Base-by-base conservation (phyloP, 2,113 vertebrate species). In the Anseranas semipalmata region DNA sequence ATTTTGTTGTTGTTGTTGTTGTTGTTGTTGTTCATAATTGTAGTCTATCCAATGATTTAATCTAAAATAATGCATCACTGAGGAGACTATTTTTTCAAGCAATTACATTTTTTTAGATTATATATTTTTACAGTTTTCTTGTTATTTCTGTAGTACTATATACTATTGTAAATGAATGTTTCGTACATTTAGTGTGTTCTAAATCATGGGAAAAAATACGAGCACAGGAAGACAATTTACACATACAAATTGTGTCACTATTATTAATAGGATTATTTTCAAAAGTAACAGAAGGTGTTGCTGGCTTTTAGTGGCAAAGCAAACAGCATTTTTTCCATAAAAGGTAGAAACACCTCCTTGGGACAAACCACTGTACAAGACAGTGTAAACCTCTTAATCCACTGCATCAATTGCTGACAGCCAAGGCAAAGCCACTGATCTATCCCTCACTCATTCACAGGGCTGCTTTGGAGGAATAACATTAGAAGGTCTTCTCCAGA, bases 311-410 rank as follows among this genome's bases (percentile, higher is more conserved):
- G 6, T 17, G 17, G 41, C 3, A 53, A 72, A 75, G 4, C 12
- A 27, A 52, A 52, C 6, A 25, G 50, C 25, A n/a, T 65, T 81
- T 87, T 90, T 7, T 10, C 12, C 6, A 22, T 12, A 33, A 62
- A 56, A 25, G 5, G 17, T 8, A 65, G 24, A 87, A 68, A 59
- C 2, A 10, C 24, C 2, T 2, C 0, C 15, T 43, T 53, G 10
- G 0, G 0, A 22, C n/a, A 63, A 59, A 39, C 15, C 9, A 43
- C 8, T 1, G 32, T 50, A 10, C 9, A 87, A 33, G 66, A 39
- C 9, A 50, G 16, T 14, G 10, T 1, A 62, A 22, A 62, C 27
- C 8, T 6, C 46, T 67, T 15, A 24, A 62, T 13, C 19, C 16
- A 15, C 2, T 37, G 5, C 21, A n/a, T 39, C 52, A 71, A 0